Percentiles rank a stretch among this genome's conserved stretches.
These are phyloP conservation scores for Tuta absoluta DNA, from an alignment of 2,888 invertebrate genomes.

Conservation along the genomic window DNA sequence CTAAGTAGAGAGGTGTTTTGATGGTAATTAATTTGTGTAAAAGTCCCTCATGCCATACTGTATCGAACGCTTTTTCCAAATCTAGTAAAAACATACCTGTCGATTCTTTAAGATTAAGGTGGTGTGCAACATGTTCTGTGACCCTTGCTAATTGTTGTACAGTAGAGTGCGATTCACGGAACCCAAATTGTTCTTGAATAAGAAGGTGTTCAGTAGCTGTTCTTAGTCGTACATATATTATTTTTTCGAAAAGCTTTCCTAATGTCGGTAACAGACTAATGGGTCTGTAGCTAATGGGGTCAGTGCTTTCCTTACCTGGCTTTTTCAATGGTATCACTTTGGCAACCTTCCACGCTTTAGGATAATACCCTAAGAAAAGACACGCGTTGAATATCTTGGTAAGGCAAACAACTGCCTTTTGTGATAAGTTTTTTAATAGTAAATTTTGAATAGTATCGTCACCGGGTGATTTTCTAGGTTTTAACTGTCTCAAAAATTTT, in stretches of 20 bases:
- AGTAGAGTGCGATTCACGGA: slow-evolving; percentile 27
- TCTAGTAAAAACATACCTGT: slow-evolving; percentile 28
- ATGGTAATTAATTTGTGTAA: slow-evolving; percentile 15
- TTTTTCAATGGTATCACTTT: slow-evolving; percentile 12
- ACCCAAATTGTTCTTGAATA: slow-evolving; percentile 31
- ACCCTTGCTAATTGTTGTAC: slow-evolving; percentile 28
- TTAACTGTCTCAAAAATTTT: neutral
- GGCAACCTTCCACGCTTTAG: slow-evolving; percentile 24
- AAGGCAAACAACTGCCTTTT: slow-evolving; percentile 24
- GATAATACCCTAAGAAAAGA: slow-evolving; percentile 22
- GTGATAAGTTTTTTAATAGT: slow-evolving; percentile 26
- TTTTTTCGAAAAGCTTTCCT: slow-evolving; percentile 28
- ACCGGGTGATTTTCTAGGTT: slow-evolving; percentile 27
- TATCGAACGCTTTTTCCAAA: too few species aligned
- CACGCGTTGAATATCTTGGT: slow-evolving; percentile 28
- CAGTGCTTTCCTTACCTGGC: neutral
- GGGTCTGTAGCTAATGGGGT: slow-evolving; percentile 25
- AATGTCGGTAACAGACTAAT: slow-evolving; percentile 30
- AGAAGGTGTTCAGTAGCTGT: neutral
- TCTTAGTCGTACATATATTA: slow-evolving; percentile 24
- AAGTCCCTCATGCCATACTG: too few species aligned
- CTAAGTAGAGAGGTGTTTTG: neutral
- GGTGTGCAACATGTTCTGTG: slow-evolving; percentile 22
- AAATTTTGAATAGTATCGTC: slow-evolving; percentile 23
- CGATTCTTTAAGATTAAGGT: slow-evolving; percentile 22